Base-by-base conservation (phyloP, 2,113 vertebrate genomes). In the Campylomormyrus tamandua region DNA sequence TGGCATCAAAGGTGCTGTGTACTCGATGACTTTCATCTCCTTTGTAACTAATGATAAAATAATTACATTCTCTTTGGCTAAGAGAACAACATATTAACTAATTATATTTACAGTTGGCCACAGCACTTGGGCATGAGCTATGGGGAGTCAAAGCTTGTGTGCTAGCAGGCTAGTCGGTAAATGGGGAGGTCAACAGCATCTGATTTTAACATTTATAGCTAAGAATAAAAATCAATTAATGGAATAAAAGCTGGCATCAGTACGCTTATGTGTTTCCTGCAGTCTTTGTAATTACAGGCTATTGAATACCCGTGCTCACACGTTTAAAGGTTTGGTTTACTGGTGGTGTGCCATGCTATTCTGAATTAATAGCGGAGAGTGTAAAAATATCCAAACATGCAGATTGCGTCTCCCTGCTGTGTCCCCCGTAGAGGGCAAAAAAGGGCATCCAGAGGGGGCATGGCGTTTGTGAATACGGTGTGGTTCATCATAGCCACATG, bases 301-400 rank as follows among this genome's bases (percentile, higher is more conserved):
- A 39, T 80, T 80, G 42, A 80, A 80, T n/a, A 42, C 35, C 74
- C 35, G 35, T 80, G 35, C 35, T 80, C 13, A 42, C 74, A 39
- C 15, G 31, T 80, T 39, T 42, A 80, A 39, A 80, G 31, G 11
- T 80, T 80, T 39, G 35, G 3, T 42, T 42, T 80, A 42, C 35
- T 80, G 74, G 15, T 80, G 13, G 5, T 42, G 74, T 80, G 74
- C 35, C 74, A 80, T 80, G 45, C 83, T 27, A 19, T 50, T 86
- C 83, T 86, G 24, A 49, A 49, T 50, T 86, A 48, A 27, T 42
- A 86, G 24, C 2, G 21, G 48, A 49, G 15, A 86, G 35, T 80
- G 4, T 86, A 86, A 86, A 86, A 86, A 86, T 86, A 86, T 50
- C 45, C n/a, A 21, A 13, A 49, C 49, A n/a, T 87, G 85, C 85